Conservation (phyloP, 2,888 invertebrate genomes). For the Cerceris rybyensis region DNA sequence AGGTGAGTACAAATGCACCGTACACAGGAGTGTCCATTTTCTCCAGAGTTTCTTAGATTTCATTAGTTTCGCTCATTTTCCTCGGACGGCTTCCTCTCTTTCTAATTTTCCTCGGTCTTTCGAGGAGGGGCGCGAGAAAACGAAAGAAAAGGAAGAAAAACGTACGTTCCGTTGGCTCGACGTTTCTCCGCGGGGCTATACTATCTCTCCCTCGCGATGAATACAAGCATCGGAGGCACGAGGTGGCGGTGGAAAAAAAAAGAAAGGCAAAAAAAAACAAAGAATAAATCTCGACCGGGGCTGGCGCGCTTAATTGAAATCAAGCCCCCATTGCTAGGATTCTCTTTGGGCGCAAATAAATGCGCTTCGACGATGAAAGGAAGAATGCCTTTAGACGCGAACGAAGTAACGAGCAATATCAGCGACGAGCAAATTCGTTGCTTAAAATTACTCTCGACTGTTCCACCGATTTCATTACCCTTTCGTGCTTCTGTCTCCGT, state of each 20-base stretch:
- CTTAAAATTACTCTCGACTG: constrained; percentile 6
- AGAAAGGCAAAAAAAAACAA: constrained; percentile 22
- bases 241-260: constrained; percentile 4
- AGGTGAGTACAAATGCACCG: too few relatives aligned
- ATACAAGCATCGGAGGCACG: constrained; percentile 56
- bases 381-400: constrained; percentile 29
- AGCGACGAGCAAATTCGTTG: constrained; percentile 9
- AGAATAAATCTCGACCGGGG: constrained; percentile 34
- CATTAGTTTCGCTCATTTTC: too few relatives aligned
- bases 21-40: too few relatives aligned
- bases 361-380: constrained; percentile 23
- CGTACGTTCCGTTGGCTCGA: constrained; percentile 28
- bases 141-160: neutral
- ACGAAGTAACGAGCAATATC: constrained; percentile 19
- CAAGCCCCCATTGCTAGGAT: constrained; percentile 60
- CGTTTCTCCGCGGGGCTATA: constrained; percentile 16
- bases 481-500: neutral
- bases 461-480: neutral
- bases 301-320: constrained; percentile 69
- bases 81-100: too few relatives aligned
- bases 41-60: too few relatives aligned
- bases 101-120: too few relatives aligned
- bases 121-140: neutral
- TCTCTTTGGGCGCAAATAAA: constrained; percentile 41
- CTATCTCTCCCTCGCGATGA: constrained; percentile 49